phyloP scores from a whole-genome alignment of 1,140 invertebrate species.

The Drosophila carrolli region DNA sequence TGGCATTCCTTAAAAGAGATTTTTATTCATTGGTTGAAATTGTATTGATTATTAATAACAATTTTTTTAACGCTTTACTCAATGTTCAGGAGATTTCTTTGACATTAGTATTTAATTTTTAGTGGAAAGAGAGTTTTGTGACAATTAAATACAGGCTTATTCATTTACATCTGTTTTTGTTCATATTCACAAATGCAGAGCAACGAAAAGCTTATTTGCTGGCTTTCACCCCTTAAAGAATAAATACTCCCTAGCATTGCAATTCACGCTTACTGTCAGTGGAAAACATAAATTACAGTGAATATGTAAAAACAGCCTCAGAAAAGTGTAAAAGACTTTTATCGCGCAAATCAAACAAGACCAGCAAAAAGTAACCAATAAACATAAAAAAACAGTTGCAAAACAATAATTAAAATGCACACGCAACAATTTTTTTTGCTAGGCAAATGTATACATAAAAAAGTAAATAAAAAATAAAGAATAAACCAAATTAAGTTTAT shows the following conservation, averaged over 20 bases:
- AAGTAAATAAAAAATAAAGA: slow-evolving; percentile 59
- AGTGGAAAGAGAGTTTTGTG: too few relatives aligned
- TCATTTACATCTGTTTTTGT: too few relatives aligned
- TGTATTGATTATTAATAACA: too few relatives aligned
- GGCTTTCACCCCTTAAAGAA: neutral
- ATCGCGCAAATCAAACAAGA: slow-evolving; percentile 12
- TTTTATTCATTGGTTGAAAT: too few relatives aligned
- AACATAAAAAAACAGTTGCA: slow-evolving; percentile 57
- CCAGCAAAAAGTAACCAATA: slow-evolving; percentile 27
- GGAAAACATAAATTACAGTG: slow-evolving; percentile 19
- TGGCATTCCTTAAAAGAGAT: too few relatives aligned
- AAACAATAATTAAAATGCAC: slow-evolving; percentile 75
- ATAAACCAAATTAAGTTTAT: slow-evolving; percentile 78
- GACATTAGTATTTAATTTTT: too few relatives aligned
- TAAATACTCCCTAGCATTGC: neutral
- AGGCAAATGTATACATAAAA: slow-evolving; percentile 43
- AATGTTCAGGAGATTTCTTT: too few relatives aligned
- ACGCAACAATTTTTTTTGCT: slow-evolving; percentile 54
- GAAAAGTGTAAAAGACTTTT: slow-evolving; percentile 3
- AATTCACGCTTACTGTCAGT: slow-evolving; percentile 6
- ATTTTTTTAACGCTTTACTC: too few relatives aligned
- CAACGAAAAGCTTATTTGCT: too few relatives aligned
- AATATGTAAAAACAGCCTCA: neutral
- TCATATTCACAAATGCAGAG: too few relatives aligned
- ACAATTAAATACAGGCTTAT: too few relatives aligned